These are phyloP conservation scores for Gymnocypris eckloni DNA, from an alignment of 2,797 vertebrate genomes.

Conservation along the genomic window DNA sequence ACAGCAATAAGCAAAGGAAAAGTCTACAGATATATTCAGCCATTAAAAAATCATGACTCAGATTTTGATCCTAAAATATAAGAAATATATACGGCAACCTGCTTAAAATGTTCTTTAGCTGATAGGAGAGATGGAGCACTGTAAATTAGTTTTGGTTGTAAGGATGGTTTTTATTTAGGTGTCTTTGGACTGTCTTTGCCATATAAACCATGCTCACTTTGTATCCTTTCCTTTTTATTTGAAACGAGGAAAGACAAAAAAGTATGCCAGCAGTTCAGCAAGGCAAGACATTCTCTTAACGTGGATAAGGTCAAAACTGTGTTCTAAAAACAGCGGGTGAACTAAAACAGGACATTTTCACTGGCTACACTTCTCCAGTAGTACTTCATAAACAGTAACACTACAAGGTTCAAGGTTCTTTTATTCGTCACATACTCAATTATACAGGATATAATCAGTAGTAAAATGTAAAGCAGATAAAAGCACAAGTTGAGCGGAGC, in stretches of 20 bases:
- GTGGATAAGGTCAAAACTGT: constrained; percentile 49
- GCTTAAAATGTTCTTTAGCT: neutral
- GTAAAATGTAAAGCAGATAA: no score
- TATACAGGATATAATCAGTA: no score
- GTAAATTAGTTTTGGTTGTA: neutral
- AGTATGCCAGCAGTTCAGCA: constrained; percentile 52
- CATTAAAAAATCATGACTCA: neutral
- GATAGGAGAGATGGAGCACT: neutral
- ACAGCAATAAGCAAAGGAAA: neutral
- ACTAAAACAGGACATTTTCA: constrained; percentile 49
- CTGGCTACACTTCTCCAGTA: neutral
- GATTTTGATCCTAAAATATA: neutral
- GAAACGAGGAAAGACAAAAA: constrained; percentile 44
- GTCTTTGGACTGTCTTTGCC: constrained; percentile 22
- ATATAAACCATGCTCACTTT: constrained; percentile 24
- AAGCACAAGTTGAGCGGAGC: no score
- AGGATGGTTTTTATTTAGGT: neutral
- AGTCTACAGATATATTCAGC: neutral
- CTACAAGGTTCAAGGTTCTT: no score
- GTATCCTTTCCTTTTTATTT: constrained; percentile 19
- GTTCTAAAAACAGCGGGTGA: constrained; percentile 52
- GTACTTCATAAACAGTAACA: neutral
- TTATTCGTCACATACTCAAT: no score
- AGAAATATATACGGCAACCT: neutral
- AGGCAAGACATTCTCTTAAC: constrained; percentile 28